phyloP scores from a whole-genome alignment of 2,113 vertebrate species.

The Casuarius casuarius region DNA sequence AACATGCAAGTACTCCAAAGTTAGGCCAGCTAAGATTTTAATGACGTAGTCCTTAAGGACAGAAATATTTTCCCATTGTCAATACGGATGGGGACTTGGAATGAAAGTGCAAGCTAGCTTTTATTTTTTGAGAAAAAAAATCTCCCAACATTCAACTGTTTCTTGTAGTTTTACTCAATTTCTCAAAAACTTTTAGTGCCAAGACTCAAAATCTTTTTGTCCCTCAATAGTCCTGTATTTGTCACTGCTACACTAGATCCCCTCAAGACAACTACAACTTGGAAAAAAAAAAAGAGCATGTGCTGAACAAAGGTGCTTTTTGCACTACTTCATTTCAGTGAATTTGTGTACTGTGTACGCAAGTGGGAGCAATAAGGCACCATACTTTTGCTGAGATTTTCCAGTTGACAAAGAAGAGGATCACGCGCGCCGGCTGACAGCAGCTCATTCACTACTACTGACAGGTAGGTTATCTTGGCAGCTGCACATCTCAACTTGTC shows the following conservation, averaged over 20 bases:
- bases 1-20: slow-evolving; percentile 5
- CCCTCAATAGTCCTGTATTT: neutral
- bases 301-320: neutral
- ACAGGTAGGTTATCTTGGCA: slow-evolving; percentile 30
- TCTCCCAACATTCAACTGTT: neutral
- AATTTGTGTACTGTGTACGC: neutral
- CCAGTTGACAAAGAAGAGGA: neutral
- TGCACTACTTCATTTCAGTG: neutral
- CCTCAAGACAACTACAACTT: neutral
- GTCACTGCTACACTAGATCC: neutral
- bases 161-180: neutral
- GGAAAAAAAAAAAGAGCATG: neutral
- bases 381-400: neutral
- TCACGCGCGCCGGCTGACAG: neutral
- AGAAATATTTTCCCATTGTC: slow-evolving; percentile 17
- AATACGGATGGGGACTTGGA: neutral
- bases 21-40: slow-evolving; percentile 29
- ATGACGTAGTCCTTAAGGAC: slow-evolving; percentile 15
- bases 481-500: neutral
- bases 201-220: neutral
- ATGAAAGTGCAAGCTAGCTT: neutral
- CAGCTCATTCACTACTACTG: neutral
- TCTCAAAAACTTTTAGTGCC: neutral
- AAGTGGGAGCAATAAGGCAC: neutral
- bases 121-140: neutral